phyloP scores from a whole-genome alignment of 1,140 invertebrate species.

The Procambarus clarkii region DNA sequence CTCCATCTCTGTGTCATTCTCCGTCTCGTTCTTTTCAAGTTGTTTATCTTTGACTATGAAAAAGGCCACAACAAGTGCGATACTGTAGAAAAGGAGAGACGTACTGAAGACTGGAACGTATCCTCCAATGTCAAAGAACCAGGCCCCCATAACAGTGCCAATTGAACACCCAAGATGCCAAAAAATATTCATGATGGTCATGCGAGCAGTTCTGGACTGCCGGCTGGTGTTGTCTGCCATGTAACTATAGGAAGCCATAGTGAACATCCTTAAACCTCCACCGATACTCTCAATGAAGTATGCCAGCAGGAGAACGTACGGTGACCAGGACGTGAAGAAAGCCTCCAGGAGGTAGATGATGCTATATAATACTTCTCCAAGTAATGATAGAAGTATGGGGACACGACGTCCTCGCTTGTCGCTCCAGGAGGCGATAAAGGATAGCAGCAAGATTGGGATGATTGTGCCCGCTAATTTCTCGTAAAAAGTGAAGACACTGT shows the following conservation, averaged over 20 bases:
- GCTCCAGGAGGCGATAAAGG: conserved; percentile 42
- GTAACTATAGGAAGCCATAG: conserved; percentile 49
- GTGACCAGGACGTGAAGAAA: conserved; percentile 15
- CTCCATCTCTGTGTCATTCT: background rate
- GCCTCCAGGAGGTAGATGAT: conserved; percentile 8
- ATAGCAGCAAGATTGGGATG: conserved; percentile 3
- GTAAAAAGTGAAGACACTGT: background rate
- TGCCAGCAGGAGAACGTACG: conserved; percentile 7
- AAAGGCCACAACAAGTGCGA: background rate
- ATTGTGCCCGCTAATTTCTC: background rate
- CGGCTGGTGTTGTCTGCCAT: conserved; percentile 28
- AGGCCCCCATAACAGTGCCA: conserved; percentile 15
- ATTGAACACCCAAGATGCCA: conserved; percentile 19
- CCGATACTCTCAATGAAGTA: conserved; percentile 38
- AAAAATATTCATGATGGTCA: conserved; percentile 12
- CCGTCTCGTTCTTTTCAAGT: background rate
- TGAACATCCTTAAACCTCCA: background rate
- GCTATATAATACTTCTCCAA: background rate
- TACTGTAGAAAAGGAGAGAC: background rate
- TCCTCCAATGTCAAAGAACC: background rate
- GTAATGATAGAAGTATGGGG: background rate
- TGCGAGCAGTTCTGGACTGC: conserved; percentile 6
- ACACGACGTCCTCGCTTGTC: conserved; percentile 19
- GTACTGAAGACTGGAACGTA: background rate
- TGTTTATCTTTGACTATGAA: background rate